Evolutionary conservation across 2,888 invertebrate genomes (phyloP), one percentile per base, ranked within the genome.

Genomic region (Leptinotarsa tumamoca): DNA sequence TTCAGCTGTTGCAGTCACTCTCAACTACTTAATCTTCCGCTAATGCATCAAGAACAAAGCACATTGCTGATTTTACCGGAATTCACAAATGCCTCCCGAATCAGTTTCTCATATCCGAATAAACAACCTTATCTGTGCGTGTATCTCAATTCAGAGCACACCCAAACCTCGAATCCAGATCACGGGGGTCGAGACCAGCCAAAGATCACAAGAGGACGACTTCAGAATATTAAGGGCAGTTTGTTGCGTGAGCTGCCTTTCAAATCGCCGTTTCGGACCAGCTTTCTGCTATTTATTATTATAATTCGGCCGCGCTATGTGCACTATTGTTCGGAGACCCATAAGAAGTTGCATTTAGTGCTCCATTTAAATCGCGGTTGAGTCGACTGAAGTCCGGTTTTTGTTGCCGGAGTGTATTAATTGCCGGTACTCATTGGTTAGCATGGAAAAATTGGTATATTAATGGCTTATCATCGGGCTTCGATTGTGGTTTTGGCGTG

Each of bases 281-380:
- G 80, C 83, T 83, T 82, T 83, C 82, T 82, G 82, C 83, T 82
- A 83, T 84, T 83, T 83, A 83, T 83, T 83, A 85, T 86, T 85
- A 85, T 83, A 85, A 86, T 86, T 84, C 83, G 82, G 63, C 80
- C 76, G 80, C 82, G 84, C 83, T 84, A 83, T 86, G 86, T 85
- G 84, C 84, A 81, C 85, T 85, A 85, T 86, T 86, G 85, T 84
- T 83, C 81, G 63, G 68, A 50, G 58, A 73, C 27, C 72, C 76
- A 82, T 82, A 83, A 83, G 82, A 83, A 82, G 77, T 82, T 75
- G 80, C 72, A 81, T 80, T 82, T 81, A 81, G 81, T 82, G 80
- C 77, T 81, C 80, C 81, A 79, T 81, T 81, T 80, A 79, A 80
- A 82, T 80, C 78, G 77, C 80, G 79, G 67, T 79, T 75, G 66